Percentiles rank a stretch among this genome's conserved stretches.
Evolutionary conservation across 2,113 vertebrate genomes (phyloP).

Genomic region (Euleptes europaea): DNA sequence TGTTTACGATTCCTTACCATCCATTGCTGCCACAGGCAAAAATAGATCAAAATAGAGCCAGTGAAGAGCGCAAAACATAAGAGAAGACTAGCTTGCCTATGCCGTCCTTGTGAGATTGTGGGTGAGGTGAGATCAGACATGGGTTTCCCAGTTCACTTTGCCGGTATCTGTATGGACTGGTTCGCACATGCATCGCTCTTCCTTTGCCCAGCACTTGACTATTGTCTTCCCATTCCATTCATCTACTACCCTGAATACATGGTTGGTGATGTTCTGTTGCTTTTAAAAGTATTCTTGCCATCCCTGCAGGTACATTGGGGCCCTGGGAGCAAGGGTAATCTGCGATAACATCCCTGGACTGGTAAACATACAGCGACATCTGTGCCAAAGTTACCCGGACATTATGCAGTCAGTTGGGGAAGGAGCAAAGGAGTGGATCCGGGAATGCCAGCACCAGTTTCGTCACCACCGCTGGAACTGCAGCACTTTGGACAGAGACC

Average conservation of each 20-base stretch:
- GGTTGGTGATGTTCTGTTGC: background rate
- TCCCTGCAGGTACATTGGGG: constrained; percentile 90
- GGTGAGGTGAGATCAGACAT: too few species aligned
- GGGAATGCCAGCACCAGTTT: constrained; percentile 97
- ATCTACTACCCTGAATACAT: background rate
- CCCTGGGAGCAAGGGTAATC: constrained; percentile 92
- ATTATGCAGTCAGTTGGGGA: constrained; percentile 97
- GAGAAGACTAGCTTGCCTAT: too few species aligned
- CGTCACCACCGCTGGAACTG: constrained; percentile 99
- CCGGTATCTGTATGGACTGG: background rate
- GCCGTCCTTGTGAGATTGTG: too few species aligned
- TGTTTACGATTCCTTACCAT: too few species aligned
- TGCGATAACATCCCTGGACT: constrained; percentile 96
- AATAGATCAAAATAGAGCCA: too few species aligned
- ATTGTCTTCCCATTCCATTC: background rate
- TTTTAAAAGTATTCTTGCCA: constrained; percentile 20
- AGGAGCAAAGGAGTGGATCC: constrained; percentile 96
- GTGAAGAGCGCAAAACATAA: too few species aligned
- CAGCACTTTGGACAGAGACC: constrained; percentile 94
- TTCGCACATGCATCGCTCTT: background rate
- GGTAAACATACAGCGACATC: constrained; percentile 94
- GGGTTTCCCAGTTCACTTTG: background rate
- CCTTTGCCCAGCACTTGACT: background rate
- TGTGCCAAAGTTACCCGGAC: constrained; percentile 95
- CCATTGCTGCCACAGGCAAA: too few species aligned